Evolutionary conservation across 2,797 vertebrate species (phyloP).

Genomic region (Gymnoscopelus braueri): DNA sequence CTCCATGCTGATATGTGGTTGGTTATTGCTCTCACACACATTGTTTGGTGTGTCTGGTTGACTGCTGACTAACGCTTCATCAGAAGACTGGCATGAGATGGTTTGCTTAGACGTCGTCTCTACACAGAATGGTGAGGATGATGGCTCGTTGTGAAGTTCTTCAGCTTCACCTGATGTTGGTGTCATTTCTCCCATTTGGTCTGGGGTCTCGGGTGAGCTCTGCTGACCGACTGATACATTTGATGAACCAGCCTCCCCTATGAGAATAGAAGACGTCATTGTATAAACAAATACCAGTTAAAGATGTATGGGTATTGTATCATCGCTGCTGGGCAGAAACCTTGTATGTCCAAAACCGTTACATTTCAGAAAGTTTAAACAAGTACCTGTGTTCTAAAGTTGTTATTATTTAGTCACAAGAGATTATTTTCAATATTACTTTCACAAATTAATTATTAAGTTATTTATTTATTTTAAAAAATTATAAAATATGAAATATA

Average conservation of each 20-base stretch:
- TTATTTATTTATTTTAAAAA: too few species aligned
- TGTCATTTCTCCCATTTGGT: constrained; percentile 14
- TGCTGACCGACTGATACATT: not conserved
- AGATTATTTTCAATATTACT: too few species aligned
- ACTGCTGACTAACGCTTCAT: constrained; percentile 23
- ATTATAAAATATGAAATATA: too few species aligned
- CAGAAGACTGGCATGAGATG: not conserved
- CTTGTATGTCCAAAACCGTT: too few species aligned
- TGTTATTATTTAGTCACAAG: too few species aligned
- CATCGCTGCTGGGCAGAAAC: too few species aligned
- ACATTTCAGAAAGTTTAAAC: too few species aligned
- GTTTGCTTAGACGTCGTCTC: constrained; percentile 13
- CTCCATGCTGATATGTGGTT: constrained; percentile 17
- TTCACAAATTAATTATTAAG: too few species aligned
- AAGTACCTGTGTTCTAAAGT: too few species aligned
- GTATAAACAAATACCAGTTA: not conserved
- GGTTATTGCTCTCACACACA: constrained; percentile 7
- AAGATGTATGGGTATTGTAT: too few species aligned
- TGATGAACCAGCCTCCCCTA: constrained; percentile 33
- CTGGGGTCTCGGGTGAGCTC: constrained; percentile 11
- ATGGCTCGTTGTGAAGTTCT: constrained; percentile 4
- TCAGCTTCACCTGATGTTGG: constrained; percentile 2
- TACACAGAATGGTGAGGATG: not conserved
- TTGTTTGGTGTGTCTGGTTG: constrained; percentile 16
- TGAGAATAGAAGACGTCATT: not conserved